These are phyloP conservation scores for Rapana venosa DNA, from an alignment of 2,888 invertebrate genomes.

Conservation along the genomic window DNA sequence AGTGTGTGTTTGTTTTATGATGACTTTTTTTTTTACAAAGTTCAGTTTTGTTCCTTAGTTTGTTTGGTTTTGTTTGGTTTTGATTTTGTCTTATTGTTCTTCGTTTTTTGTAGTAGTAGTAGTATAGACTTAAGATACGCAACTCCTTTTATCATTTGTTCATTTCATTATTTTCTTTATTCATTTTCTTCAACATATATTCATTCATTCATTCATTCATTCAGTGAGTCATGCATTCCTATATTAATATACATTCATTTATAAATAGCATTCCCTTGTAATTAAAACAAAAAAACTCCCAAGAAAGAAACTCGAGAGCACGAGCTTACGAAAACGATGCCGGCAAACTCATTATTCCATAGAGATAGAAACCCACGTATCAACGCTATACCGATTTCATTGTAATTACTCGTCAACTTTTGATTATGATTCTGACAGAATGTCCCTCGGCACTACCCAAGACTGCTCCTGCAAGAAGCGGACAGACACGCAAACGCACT, in stretches of 20 bases:
- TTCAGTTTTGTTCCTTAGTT: too few relatives aligned
- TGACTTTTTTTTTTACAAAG: too few relatives aligned
- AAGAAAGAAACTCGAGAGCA: background rate
- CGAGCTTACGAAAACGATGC: too few relatives aligned
- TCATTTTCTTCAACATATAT: background rate
- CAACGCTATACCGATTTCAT: too few relatives aligned
- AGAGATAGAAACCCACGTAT: too few relatives aligned
- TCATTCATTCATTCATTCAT: background rate
- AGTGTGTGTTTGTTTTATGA: too few relatives aligned
- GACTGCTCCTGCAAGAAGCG: too few relatives aligned
- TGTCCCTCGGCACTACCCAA: background rate
- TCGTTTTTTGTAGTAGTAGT: too few relatives aligned
- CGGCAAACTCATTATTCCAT: too few relatives aligned
- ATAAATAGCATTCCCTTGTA: background rate
- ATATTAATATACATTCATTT: background rate
- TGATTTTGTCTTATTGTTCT: too few relatives aligned
- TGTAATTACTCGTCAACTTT: background rate
- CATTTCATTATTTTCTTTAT: background rate
- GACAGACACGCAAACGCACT: background rate
- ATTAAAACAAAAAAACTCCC: background rate
- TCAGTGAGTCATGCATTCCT: background rate
- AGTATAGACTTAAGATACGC: too few relatives aligned
- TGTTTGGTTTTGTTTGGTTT: too few relatives aligned
- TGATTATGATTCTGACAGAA: background rate
- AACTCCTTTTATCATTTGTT: background rate